Evolutionary conservation across 1,140 invertebrate genomes (phyloP).

Genomic region (Drosophila arizonae): DNA sequence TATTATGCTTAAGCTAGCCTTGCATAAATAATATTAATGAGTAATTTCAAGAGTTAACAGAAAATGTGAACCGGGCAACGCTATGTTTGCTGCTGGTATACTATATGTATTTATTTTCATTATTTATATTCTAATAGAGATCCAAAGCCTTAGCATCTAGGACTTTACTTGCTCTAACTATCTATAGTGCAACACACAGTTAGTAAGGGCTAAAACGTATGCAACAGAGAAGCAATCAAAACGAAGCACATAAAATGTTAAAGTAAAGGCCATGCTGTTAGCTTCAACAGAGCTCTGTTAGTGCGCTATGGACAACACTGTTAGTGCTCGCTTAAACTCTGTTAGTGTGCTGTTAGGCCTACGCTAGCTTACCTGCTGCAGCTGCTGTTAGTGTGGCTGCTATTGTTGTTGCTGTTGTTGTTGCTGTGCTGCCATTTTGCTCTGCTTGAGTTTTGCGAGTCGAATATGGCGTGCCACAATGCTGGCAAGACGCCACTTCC

Average conservation of each 20-base stretch:
- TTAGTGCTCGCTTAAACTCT: neutral
- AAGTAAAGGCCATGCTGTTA: neutral
- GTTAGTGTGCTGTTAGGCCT: neutral
- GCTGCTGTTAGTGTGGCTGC: neutral
- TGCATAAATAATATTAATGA: too few species aligned
- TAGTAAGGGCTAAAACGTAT: too few species aligned
- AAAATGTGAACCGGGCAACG: too few species aligned
- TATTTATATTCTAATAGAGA: too few species aligned
- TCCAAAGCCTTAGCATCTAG: too few species aligned
- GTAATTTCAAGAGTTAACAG: too few species aligned
- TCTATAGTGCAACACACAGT: too few species aligned
- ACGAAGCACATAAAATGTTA: neutral
- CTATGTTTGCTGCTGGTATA: too few species aligned
- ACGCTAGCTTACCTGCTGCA: neutral
- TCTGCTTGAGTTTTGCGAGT: conserved; percentile 26
- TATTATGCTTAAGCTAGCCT: too few species aligned
- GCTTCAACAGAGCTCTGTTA: neutral
- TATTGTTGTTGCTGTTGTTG: neutral
- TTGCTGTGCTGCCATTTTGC: conserved; percentile 27
- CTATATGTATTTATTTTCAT: too few species aligned
- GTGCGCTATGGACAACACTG: neutral
- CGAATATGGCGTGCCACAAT: conserved; percentile 64
- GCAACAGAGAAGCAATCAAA: neutral
- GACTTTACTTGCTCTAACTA: too few species aligned
- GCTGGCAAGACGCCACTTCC: conserved; percentile 39